These are phyloP conservation scores for Holothuria scabra DNA, from an alignment of 53 echinoderm and acorn worm species.

Conservation along the genomic window DNA sequence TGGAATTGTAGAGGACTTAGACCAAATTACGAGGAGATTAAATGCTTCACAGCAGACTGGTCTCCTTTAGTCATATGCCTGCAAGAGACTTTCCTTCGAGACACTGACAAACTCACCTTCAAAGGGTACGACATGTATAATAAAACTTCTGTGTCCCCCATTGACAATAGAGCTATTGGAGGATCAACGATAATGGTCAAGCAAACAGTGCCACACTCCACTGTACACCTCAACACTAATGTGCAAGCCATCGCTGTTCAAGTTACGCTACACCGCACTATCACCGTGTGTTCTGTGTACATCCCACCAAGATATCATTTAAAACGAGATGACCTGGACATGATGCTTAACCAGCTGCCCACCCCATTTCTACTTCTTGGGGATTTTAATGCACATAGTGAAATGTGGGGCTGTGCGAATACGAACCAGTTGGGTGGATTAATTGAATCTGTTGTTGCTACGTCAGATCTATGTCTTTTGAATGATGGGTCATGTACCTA, in stretches of 20 bases:
- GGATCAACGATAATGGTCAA: slow-evolving; percentile 1
- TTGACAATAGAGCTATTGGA: slow-evolving; percentile 7
- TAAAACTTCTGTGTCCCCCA: slow-evolving; percentile 9
- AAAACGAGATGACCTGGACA: slow-evolving; percentile 6
- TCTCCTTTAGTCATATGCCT: no score
- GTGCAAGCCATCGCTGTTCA: neutral
- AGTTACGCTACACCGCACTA: slow-evolving; percentile 15
- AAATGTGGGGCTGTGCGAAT: neutral
- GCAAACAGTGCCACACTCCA: slow-evolving; percentile 2
- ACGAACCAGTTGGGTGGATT: neutral
- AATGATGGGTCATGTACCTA: no score
- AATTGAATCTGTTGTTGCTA: neutral
- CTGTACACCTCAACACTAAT: slow-evolving; percentile 8
- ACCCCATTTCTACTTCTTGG: no score
- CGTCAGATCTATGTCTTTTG: no score
- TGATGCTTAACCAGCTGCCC: neutral
- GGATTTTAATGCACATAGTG: slow-evolving; percentile 13
- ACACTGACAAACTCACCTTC: no score
- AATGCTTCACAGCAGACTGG: no score
- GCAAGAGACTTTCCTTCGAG: slow-evolving; percentile 5
- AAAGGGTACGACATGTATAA: no score
- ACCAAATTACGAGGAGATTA: no score
- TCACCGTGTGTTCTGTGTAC: slow-evolving; percentile 25
- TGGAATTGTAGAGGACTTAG: no score
- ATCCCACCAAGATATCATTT: slow-evolving; percentile 3